Evolutionary conservation across 2,797 vertebrate species (phyloP).

Genomic region (Furcifer pardalis): DNA sequence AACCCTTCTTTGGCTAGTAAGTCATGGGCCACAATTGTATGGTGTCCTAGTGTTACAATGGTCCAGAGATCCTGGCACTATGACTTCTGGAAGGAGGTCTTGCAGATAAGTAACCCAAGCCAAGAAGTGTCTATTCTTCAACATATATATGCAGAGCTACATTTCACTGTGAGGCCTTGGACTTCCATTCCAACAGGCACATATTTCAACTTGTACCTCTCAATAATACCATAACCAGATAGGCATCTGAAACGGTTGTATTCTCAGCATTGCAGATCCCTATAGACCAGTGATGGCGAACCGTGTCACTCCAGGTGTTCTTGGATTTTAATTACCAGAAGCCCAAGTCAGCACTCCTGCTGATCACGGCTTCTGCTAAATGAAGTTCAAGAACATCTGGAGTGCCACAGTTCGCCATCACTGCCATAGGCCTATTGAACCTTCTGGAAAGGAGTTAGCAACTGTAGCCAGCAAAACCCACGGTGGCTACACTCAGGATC

Average conservation of each 20-base stretch:
- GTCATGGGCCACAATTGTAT: neutral
- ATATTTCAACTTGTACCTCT: no score
- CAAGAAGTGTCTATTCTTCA: neutral
- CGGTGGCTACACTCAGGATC: neutral
- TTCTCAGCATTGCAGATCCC: neutral
- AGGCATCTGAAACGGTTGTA: neutral
- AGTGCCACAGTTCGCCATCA: no score
- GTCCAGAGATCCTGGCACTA: neutral
- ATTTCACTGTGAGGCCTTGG: neutral
- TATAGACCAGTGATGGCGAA: no score
- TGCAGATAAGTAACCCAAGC: neutral
- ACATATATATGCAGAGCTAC: neutral
- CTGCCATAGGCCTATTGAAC: neutral
- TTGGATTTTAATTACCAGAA: no score
- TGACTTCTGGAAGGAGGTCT: neutral
- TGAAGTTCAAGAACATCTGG: no score
- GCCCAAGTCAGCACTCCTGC: no score
- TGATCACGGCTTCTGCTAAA: no score
- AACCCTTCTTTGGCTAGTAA: neutral
- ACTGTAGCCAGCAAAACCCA: neutral
- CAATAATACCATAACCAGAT: neutral
- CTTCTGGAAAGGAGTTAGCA: neutral
- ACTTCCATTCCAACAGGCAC: neutral
- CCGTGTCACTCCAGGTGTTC: no score
- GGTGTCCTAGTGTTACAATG: neutral